These are phyloP conservation scores for Myotis vivesi DNA, from an alignment of 2,797 vertebrate species.

Conservation along the genomic window DNA sequence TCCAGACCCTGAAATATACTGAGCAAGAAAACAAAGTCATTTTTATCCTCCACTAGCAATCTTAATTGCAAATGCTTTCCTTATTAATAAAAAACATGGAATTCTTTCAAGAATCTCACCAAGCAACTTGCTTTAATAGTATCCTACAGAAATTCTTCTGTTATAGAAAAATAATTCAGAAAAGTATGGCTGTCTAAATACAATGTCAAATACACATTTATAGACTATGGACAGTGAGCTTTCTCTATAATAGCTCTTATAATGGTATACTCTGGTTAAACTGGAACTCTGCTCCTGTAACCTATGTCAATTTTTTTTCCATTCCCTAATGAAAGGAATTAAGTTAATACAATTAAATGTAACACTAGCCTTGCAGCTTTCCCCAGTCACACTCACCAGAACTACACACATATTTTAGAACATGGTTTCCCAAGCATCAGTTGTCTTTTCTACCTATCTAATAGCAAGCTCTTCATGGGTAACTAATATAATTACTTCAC, in stretches of 20 bases:
- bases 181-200: neutral
- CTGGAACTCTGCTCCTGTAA: neutral
- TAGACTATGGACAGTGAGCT: neutral
- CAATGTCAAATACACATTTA: neutral
- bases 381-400: neutral
- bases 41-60: conserved; percentile 33
- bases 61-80: conserved; percentile 47
- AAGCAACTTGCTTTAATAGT: conserved; percentile 27
- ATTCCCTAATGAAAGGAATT: neutral
- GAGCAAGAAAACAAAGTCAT: conserved; percentile 51
- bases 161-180: conserved; percentile 38
- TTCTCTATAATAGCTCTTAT: neutral
- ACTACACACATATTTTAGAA: neutral
- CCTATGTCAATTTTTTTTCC: neutral
- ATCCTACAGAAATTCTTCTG: neutral
- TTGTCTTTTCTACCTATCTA: neutral
- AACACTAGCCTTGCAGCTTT: neutral
- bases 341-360: neutral
- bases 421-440: neutral
- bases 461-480: neutral
- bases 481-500: neutral
- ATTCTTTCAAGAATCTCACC: conserved; percentile 48
- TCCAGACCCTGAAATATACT: neutral
- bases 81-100: conserved; percentile 47
- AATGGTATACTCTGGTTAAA: neutral